phyloP scores from a whole-genome alignment of 2,888 invertebrate genomes.

The Bruchidius siliquastri region DNA sequence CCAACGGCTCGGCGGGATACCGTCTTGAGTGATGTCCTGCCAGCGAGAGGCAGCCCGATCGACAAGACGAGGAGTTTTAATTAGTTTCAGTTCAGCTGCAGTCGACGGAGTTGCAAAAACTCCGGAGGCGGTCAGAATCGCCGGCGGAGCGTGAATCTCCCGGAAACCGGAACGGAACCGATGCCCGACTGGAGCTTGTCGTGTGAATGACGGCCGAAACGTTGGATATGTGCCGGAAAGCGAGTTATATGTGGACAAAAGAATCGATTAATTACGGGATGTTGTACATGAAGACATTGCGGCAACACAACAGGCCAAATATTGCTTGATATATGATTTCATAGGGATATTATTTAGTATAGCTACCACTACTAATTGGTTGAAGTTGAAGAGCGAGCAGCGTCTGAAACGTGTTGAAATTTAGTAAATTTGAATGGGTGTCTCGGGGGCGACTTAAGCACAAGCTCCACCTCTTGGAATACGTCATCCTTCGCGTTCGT shows the following conservation, averaged over 20 bases:
- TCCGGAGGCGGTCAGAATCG: background rate
- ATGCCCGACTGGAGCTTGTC: background rate
- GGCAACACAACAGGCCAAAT: too few species aligned
- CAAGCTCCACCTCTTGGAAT: too few species aligned
- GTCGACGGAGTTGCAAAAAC: conserved; percentile 15
- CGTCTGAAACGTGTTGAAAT: too few species aligned
- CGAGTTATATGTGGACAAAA: background rate
- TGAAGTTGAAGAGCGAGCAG: too few species aligned
- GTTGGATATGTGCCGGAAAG: background rate
- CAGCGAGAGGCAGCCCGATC: conserved; percentile 31
- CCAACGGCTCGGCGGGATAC: conserved; percentile 9
- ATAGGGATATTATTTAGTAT: too few species aligned
- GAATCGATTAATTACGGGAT: background rate
- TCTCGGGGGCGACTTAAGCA: too few species aligned
- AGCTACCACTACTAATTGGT: too few species aligned
- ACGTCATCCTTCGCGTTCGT: too few species aligned
- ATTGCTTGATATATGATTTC: too few species aligned
- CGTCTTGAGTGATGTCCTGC: conserved; percentile 5
- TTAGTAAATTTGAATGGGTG: too few species aligned
- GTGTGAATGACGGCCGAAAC: background rate
- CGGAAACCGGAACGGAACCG: background rate
- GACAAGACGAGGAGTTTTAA: conserved; percentile 44
- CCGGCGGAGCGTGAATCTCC: background rate
- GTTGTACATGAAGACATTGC: too few species aligned
- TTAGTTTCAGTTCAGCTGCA: conserved; percentile 47